Percentiles rank a stretch among this genome's conserved stretches.
These are phyloP conservation scores for Scolanthus callimorphus DNA, from an alignment of 92 coral and sea anemone species.

Conservation along the genomic window DNA sequence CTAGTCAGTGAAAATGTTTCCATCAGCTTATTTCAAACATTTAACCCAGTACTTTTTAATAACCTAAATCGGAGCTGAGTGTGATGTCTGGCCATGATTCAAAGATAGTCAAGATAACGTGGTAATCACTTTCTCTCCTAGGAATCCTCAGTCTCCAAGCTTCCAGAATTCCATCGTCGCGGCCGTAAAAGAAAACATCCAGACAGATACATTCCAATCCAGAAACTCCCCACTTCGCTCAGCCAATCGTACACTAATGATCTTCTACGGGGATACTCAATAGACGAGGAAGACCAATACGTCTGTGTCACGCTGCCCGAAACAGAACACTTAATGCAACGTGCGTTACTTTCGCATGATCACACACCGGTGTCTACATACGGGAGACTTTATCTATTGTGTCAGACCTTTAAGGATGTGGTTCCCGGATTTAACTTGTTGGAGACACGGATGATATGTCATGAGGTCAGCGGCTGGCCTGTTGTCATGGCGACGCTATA, in stretches of 20 bases:
- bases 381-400: constrained; percentile 79
- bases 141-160: neutral
- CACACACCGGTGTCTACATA: constrained; percentile 52
- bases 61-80: too few relatives aligned
- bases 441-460: constrained; percentile 88
- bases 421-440: constrained; percentile 87
- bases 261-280: constrained; percentile 48
- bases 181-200: constrained; percentile 28
- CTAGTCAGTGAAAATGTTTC: too few relatives aligned
- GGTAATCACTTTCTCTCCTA: too few relatives aligned
- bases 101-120: too few relatives aligned
- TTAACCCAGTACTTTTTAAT: too few relatives aligned
- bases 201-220: constrained; percentile 12
- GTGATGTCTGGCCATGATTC: too few relatives aligned
- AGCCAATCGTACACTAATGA: constrained; percentile 15
- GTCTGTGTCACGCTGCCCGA: constrained; percentile 74
- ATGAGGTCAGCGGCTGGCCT: constrained; percentile 87
- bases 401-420: constrained; percentile 79
- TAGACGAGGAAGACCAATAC: constrained; percentile 67
- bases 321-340: constrained; percentile 59
- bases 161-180: neutral
- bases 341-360: constrained; percentile 53
- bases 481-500: constrained; percentile 89
- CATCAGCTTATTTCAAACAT: too few relatives aligned
- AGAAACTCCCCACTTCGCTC: constrained; percentile 6